Percentiles rank a stretch among this genome's conserved stretches.
Evolutionary conservation across 1,140 invertebrate species (phyloP).

Genomic region (Sycophaga agraensis): DNA sequence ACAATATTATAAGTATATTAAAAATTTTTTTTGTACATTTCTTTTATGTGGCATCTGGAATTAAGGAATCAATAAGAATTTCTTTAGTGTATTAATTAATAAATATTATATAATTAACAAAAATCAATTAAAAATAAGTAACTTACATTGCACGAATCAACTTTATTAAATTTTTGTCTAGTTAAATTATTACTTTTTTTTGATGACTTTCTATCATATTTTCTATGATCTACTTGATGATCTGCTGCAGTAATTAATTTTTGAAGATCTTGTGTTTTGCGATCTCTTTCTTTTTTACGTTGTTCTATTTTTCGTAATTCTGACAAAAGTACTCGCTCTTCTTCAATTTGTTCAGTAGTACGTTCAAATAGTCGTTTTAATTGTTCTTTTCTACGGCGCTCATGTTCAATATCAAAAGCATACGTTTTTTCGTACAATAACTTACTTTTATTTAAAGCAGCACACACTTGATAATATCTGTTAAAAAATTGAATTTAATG

Average conservation of each 20-base stretch:
- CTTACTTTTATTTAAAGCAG: constrained; percentile 65
- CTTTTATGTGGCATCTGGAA: no score
- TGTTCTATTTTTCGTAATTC: constrained; percentile 96
- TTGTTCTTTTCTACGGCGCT: constrained; percentile 91
- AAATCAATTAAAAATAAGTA: background rate
- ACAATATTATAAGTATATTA: no score
- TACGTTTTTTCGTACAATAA: constrained; percentile 68
- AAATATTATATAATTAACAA: background rate
- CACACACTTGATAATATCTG: constrained; percentile 72
- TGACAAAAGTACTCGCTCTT: constrained; percentile 88
- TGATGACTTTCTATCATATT: constrained; percentile 59
- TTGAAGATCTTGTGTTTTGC: constrained; percentile 97
- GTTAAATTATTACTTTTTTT: constrained; percentile 67
- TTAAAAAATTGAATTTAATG: background rate
- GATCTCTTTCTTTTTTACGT: constrained; percentile 94
- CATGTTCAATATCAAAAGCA: constrained; percentile 93
- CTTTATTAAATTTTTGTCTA: constrained; percentile 72
- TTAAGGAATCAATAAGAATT: no score
- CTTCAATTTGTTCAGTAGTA: constrained; percentile 93
- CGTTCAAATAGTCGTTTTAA: constrained; percentile 89
- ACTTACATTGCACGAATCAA: constrained; percentile 71
- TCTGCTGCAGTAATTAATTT: constrained; percentile 95
- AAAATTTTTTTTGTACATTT: no score
- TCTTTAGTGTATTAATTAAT: background rate
- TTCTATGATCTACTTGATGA: constrained; percentile 60